Evolutionary conservation across 2,797 vertebrate genomes (phyloP), one percentile per base, ranked within the genome.

Genomic region (Morelia viridis): DNA sequence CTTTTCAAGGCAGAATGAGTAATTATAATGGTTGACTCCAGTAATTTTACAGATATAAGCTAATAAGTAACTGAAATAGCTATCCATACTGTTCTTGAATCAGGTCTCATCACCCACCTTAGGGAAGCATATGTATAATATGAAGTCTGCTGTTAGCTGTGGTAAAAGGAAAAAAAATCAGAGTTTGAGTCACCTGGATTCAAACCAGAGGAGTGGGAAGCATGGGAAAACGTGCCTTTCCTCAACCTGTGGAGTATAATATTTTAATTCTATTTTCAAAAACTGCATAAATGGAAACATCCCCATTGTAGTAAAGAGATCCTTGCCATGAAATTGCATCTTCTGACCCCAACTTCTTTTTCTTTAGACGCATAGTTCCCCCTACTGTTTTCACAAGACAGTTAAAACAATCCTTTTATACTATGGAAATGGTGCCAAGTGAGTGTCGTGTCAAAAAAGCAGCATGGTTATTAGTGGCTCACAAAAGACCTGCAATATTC

Each of bases 401-500:
- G 62, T 95, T 13, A 80, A 95, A 93, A 93, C 94, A 86, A 62
- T 86, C n/a, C 61, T 93, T 95, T 92, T 89, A 88, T 93, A 94
- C 96, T 93, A 96, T 92, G 92, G 96, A 96, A 96, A 93, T 94
- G 91, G 93, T 94, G 93, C 92, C 92, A 95, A 95, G 94, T 95
- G 95, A 94, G 94, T 96, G 56, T 94, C 94, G 93, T 0, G 8
- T 93, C 92, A 96, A 94, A 95, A 94, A 96, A 96, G 95, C 89
- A 93, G 87, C 91, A 93, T 94, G 93, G 94, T 96, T 94, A 96
- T 97, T 95, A 96, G 95, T 92, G 93, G 94, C 93, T 92, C 87
- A 92, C 86, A 94, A 93, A 95, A 96, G 92, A 96, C 94, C 93
- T 91, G 91, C 93, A 94, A 95, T 95, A 94, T 93, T 95, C 94